Base-by-base conservation (phyloP, 2,888 invertebrate species). In the Chironomus tentans region DNA sequence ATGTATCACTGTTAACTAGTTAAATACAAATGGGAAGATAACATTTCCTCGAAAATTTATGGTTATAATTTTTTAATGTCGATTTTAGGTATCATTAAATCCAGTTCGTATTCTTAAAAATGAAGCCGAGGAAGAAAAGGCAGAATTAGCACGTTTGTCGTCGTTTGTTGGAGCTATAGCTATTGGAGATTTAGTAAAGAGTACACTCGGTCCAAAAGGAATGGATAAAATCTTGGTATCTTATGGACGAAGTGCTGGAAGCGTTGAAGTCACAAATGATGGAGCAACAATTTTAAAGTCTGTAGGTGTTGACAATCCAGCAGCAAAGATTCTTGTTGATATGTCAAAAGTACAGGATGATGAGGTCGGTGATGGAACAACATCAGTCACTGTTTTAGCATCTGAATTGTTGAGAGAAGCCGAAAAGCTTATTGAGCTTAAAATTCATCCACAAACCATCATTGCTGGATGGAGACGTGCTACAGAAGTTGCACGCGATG, bases 341-440 rank as follows among this genome's bases (percentile, higher is more conserved):
- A 98, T 99, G 90, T 94, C 98, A 13, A 93, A 94, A 84, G 97
- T 97, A 3, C 99, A 99, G 83, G 99, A 99, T 85, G 97, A 97
- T 82, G 99, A 99, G 88, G 98, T 99, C 77, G 99, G 99, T 68
- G 99, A 99, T 88, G 99, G 99, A 13, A 99, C 99, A n/a, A 99
- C 99, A 61, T 98, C 98, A 0, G 99, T 99, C 0, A 96, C 98
- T 75, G 98, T 87, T 81, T 77, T 82, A 86, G 98, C 98, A 79
- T 91, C 97, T 73, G 98, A 99, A 85, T 85, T 99, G 72, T 86
- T 99, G 21, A 91, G 93, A 80, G 97, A 98, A 86, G 98, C 98
- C 15, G 99, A 99, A 83, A 92, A 92, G 81, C 85, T 99, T 72
- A 88, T 99, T 77, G 92, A 92, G 76, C 93, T 94, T 84, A 97